Evolutionary conservation across 2,113 vertebrate genomes (phyloP), one percentile per base, ranked within the genome.

Genomic region (Rhabdomys dilectus): DNA sequence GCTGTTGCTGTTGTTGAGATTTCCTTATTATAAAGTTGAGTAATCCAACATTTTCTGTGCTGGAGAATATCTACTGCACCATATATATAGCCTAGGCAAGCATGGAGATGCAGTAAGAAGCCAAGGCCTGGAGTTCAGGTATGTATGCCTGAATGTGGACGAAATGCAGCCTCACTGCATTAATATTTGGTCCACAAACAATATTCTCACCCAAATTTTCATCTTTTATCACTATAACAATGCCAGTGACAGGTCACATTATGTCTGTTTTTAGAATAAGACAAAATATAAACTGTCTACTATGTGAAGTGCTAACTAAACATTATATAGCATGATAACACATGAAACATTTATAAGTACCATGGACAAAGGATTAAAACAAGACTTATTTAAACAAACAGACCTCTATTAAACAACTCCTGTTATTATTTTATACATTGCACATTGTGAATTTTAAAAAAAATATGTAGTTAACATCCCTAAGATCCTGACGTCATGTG

Each of bases 341-440:
- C 8, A 73, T 90, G 56, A 95, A 70, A 39, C 15, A 29, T 85
- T 96, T 84, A 45, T 91, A 90, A 91, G 29, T n/a, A 34, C 39
- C 58, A n/a, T 42, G 19, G 29, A 53, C 39, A 78, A 80, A 76
- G 58, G 93, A 75, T 51, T 86, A 73, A 22, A 75, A 94, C 36
- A 94, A 94, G 48, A 36, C 19, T 48, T 5, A 96, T 73, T 78
- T 84, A 72, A 95, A 77, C 11, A 92, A 62, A 88, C 7, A 51
- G 39, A 16, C 66, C 22, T 89, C 51, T 53, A 42, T 39, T 87
- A 89, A 51, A 88, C 12, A 92, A 81, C 8, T 72, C 64, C 24
- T 64, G 3, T 39, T 19, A 51, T 9, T 5, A 86, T 88, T 94
- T 96, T n/a, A 84, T 78, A 89, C n/a, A 9, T 15, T 81, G 2